Evolutionary conservation across 2,888 invertebrate species (phyloP), one percentile per base, ranked within the genome.

Genomic region (Drosophila kanekoi): DNA sequence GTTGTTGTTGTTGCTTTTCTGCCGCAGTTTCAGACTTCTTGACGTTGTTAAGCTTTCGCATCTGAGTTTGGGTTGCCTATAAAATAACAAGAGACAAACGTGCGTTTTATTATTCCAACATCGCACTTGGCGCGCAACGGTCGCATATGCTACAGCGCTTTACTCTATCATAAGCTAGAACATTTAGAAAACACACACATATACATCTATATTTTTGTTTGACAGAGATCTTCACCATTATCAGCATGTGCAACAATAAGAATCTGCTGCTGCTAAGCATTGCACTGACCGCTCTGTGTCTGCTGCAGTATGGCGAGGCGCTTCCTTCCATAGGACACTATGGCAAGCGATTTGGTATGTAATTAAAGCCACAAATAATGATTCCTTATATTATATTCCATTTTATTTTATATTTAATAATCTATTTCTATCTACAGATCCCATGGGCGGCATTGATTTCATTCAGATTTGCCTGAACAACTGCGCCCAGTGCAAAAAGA

Each of bases 401-500:
- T 60, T 48, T 20, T 45, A 28, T 28, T 23, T 28, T 8, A 16
- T 10, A 9, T 4, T 53, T 41, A 14, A 0, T 11, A 14, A 14
- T 45, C n/a, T 10, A 41, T 60, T 48, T 20, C 43, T n/a, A 23
- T 48, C 23, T 45, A 11, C 35, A 87, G 87, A 89, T 81, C 63
- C 87, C 28, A 83, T 90, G 80, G 79, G 84, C 62, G 93, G 93
- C 74, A 94, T 94, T 90, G 94, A 94, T 74, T 90, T 88, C 41
- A 91, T 94, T 83, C 96, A 96, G 75, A 94, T 96, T 54, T 97
- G 97, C 92, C 95, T 97, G 66, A 95, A 96, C 81, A 97, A 97
- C 92, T 97, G 97, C 91, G 97, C 96, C 0, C 97, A 97, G 89
- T 97, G 97, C 92, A 97, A 96, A 93, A 96, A 96, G 92, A 97